Base-by-base conservation (phyloP, 2,888 invertebrate genomes). In the Melieria omissa region DNA sequence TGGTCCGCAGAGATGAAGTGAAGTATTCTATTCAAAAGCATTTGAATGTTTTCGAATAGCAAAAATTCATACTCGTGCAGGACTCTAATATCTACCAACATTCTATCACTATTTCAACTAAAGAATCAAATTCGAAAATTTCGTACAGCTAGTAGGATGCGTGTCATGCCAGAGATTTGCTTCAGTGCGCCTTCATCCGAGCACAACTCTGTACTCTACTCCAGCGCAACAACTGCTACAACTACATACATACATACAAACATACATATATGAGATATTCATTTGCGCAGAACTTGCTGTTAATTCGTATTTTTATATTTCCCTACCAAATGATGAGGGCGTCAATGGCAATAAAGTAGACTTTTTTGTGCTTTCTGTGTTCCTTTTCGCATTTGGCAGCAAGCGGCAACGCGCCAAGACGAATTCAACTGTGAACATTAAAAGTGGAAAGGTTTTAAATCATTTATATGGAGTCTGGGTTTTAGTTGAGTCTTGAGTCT, bases 391-490 rank as follows among this genome's bases (percentile, higher is more conserved):
- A 29, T 29, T 29, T 29, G 29, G 29, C 29, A 29, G 29, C 29
- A 29, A 29, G 44, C 60, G 42, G n/a, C 14, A 45, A 61, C 67
- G 67, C 67, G 67, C 60, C 67, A 67, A 67, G 67, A 67, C 67
- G 67, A 67, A 67, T 67, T 67, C 67, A 67, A 64, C 70, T 70
- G 62, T 70, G 70, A 74, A 74, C 72, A 72, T 73, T 74, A 71
- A 72, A 73, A 71, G 74, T 74, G 71, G 45, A 74, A 73, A 74
- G 73, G 74, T 74, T 73, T 74, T 74, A 74, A 74, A 74, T 74
- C 74, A 74, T 74, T 74, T 74, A 73, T 73, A 74, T 71, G 65
- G 65, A 61, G 60, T 65, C 61, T 65, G 60, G 49, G 60, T 29
- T 64, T 55, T 57, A 57, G 70, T 64, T 47, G 64, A 16, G 10